Percentiles rank a stretch among this genome's conserved stretches.
These are phyloP conservation scores for Megalops cyprinoides DNA, from an alignment of 2,797 vertebrate species.

Conservation along the genomic window DNA sequence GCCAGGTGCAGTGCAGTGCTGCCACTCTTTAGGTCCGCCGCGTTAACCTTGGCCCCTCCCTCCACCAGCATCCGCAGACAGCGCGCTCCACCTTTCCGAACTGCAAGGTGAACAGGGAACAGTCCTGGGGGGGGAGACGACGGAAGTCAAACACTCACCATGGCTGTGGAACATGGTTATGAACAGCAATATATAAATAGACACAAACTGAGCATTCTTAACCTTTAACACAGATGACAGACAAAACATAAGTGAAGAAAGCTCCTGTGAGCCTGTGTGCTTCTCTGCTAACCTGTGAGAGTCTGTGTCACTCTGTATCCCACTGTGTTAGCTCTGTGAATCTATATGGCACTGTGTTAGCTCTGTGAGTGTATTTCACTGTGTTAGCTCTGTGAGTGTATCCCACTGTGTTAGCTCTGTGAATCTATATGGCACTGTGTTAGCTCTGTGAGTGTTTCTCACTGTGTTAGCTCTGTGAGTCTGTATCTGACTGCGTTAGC, in stretches of 20 bases:
- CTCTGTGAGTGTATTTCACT: no score
- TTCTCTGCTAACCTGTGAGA: no score
- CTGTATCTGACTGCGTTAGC: background rate
- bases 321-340: no score
- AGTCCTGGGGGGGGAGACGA: slow-evolving; percentile 72
- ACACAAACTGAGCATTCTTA: background rate
- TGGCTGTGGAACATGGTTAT: no score
- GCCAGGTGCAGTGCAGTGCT: slow-evolving; percentile 88
- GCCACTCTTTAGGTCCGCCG: slow-evolving; percentile 86
- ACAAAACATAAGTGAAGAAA: background rate
- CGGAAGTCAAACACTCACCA: background rate
- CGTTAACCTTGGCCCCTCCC: slow-evolving; percentile 85
- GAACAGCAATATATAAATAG: background rate
- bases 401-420: background rate
- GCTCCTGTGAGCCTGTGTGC: no score
- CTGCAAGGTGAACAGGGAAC: slow-evolving; percentile 87
- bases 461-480: no score
- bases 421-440: no score
- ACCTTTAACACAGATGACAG: background rate
- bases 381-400: background rate
- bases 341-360: no score
- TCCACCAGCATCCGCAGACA: slow-evolving; percentile 87
- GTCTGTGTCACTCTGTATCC: no score
- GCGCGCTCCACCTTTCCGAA: slow-evolving; percentile 79
- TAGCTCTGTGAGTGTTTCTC: background rate